A percentile compares a stretch with the other conserved stretches of the same genome.
These are phyloP conservation scores for Achroia grisella DNA, from an alignment of 1,140 invertebrate genomes.

Conservation along the genomic window DNA sequence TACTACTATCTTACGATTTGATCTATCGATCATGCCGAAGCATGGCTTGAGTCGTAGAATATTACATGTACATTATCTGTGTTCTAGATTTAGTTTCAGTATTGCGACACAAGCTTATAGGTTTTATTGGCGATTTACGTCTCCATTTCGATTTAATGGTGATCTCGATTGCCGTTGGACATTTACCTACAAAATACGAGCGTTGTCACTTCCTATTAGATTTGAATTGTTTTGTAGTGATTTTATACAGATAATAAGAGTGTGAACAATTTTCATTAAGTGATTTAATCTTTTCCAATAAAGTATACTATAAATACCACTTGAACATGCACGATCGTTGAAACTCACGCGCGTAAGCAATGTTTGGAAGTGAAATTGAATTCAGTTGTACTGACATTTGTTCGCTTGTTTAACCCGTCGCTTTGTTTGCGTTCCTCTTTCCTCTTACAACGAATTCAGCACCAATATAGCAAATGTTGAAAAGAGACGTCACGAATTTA, in stretches of 20 bases:
- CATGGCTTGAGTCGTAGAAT: constrained; percentile 20
- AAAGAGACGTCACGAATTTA: constrained; percentile 48
- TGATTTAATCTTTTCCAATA: too few relatives aligned
- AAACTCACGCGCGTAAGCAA: constrained; percentile 49
- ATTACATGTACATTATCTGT: constrained; percentile 54
- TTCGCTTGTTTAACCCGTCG: constrained; percentile 38
- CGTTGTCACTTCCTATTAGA: constrained; percentile 14
- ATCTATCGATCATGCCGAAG: constrained; percentile 23
- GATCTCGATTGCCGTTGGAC: constrained; percentile 9
- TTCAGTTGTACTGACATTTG: constrained; percentile 57
- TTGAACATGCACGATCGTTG: constrained; percentile 42
- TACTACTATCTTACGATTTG: constrained; percentile 16
- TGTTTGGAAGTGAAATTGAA: constrained; percentile 61
- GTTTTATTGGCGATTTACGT: constrained; percentile 42
- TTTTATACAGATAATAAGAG: too few relatives aligned
- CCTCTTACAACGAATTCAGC: constrained; percentile 18
- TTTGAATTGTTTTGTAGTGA: too few relatives aligned
- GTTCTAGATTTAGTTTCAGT: constrained; percentile 47
- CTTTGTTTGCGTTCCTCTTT: constrained; percentile 36
- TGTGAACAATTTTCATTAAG: too few relatives aligned
- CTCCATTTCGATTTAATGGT: constrained; percentile 29
- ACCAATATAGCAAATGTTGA: constrained; percentile 21
- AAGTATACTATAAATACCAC: not conserved
- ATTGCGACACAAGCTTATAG: constrained; percentile 42
- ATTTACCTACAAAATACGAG: constrained; percentile 20